A percentile compares a stretch with the other conserved stretches of the same genome.
Conservation (phyloP, 2,797 vertebrate species). For the Acanthiza pusilla region DNA sequence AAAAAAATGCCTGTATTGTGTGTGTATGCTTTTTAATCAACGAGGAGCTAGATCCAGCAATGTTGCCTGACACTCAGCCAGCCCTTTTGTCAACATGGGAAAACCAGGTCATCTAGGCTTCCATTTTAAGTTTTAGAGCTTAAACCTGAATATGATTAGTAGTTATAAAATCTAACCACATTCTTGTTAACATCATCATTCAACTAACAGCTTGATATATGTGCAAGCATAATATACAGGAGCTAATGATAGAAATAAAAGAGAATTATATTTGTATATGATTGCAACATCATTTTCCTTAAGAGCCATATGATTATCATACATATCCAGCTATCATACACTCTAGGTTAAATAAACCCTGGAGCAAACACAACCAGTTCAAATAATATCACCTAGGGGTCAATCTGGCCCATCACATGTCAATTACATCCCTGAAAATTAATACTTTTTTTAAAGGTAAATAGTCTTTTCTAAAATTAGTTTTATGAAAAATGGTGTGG, state of each 20-base stretch:
- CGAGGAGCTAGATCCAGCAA: neutral
- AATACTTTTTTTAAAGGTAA: neutral
- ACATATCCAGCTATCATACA: neutral
- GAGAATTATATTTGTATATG: neutral
- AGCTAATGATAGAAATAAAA: neutral
- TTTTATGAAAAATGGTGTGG: neutral
- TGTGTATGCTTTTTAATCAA: neutral
- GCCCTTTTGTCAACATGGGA: neutral
- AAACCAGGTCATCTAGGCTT: neutral
- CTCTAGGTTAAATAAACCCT: neutral
- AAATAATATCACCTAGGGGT: neutral
- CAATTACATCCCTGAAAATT: neutral
- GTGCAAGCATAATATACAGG: neutral
- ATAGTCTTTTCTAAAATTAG: constrained; percentile 12
- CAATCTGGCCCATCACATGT: neutral
- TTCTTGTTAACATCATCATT: neutral
- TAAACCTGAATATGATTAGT: neutral
- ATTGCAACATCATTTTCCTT: neutral
- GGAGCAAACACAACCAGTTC: neutral
- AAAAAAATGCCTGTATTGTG: neutral
- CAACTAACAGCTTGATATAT: neutral
- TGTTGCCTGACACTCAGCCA: neutral
- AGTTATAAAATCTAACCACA: neutral
- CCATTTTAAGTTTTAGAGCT: neutral
- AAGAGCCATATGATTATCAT: neutral